A percentile compares a stretch with the other conserved stretches of the same genome.
Evolutionary conservation across 2,888 invertebrate species (phyloP).

Genomic region (Dynastes tityus): DNA sequence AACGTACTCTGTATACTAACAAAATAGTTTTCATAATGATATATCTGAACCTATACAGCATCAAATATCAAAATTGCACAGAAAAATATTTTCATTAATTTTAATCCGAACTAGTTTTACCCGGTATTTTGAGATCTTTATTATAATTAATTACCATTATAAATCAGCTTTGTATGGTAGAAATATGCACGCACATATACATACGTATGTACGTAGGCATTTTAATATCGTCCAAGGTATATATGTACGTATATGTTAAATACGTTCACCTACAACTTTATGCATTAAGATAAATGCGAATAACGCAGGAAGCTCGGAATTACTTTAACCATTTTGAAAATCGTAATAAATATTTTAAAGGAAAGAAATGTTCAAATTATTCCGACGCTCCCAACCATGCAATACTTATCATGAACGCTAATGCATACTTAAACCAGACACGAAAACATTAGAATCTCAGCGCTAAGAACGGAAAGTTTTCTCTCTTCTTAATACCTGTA

Average conservation of each 20-base stretch:
- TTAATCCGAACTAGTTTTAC: neutral
- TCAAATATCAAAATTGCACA: no score
- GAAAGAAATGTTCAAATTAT: slow-evolving; percentile 6
- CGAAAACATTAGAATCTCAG: slow-evolving; percentile 20
- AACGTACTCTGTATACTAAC: no score
- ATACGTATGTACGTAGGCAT: neutral
- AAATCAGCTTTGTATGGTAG: neutral
- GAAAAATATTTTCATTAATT: neutral
- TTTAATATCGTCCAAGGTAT: neutral
- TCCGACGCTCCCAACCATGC: neutral
- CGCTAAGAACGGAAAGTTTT: neutral
- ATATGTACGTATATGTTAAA: neutral
- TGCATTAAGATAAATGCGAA: neutral
- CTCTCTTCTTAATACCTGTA: neutral
- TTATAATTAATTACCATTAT: neutral
- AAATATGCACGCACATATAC: neutral
- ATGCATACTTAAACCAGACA: neutral
- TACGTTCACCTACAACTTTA: neutral
- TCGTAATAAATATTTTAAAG: slow-evolving; percentile 8
- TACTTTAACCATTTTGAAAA: neutral
- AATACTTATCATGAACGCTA: neutral
- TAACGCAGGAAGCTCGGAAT: slow-evolving; percentile 5
- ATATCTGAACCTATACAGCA: no score
- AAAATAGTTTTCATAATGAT: no score
- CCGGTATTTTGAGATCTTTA: neutral